These are phyloP conservation scores for Rhea americana DNA, from an alignment of 2,113 vertebrate genomes.

Conservation along the genomic window DNA sequence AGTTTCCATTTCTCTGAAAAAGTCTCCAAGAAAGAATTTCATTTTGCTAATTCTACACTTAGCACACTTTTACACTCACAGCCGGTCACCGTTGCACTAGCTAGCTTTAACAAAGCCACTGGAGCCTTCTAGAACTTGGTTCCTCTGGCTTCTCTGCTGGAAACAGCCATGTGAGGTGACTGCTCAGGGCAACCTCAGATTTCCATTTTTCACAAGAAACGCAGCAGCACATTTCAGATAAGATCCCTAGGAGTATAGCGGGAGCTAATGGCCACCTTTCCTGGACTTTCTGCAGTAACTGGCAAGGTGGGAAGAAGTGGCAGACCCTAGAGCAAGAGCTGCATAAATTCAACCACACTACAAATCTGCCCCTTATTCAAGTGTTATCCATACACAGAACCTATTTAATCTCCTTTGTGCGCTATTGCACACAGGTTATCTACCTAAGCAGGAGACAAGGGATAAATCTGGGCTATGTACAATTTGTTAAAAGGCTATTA, in stretches of 20 bases:
- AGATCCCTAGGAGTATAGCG: fast-evolving
- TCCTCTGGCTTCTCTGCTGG: not conserved
- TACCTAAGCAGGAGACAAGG: fast-evolving
- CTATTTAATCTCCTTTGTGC: not conserved
- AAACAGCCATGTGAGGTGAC: not conserved
- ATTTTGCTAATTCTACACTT: not conserved
- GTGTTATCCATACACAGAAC: not conserved
- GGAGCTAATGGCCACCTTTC: not conserved
- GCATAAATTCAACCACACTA: fast-evolving
- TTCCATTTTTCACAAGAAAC: fast-evolving
- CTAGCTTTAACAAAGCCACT: not conserved
- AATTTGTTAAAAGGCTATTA: not conserved
- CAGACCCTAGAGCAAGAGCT: not conserved
- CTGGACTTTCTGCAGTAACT: not conserved
- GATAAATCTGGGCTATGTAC: not conserved
- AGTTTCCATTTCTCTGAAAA: not conserved
- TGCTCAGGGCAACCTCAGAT: not conserved
- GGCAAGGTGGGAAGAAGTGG: not conserved
- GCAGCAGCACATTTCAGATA: not conserved
- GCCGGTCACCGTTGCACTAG: not conserved
- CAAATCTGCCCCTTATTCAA: not conserved
- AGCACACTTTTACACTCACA: not conserved
- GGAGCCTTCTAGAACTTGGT: fast-evolving
- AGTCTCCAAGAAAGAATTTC: not conserved
- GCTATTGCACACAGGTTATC: not conserved